A percentile compares a stretch with the other conserved stretches of the same genome.
phyloP scores from a whole-genome alignment of 2,888 invertebrate genomes.

The Agrenia bidenticulata region DNA sequence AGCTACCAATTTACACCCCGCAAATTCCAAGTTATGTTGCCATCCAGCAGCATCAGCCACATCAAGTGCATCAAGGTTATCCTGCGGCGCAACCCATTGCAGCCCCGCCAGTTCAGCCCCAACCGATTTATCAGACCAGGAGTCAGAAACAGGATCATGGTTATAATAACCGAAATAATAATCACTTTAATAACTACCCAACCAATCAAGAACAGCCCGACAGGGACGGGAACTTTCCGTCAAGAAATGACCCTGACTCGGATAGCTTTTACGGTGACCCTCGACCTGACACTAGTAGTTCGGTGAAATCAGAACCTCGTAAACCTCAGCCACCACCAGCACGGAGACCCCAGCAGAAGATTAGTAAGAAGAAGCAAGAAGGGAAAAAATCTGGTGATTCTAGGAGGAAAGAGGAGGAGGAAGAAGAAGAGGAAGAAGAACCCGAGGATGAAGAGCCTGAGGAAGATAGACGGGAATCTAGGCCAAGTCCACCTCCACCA shows the following conservation, averaged over 20 bases:
- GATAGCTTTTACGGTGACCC: conserved; percentile 49
- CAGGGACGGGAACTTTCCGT: conserved; percentile 20
- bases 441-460: conserved; percentile 38
- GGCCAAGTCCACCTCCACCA: conserved; percentile 17
- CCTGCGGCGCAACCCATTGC: background rate
- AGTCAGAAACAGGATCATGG: background rate
- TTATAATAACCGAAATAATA: conserved; percentile 1
- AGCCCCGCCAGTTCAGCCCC: background rate
- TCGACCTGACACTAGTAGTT: conserved; percentile 22
- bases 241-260: conserved; percentile 44
- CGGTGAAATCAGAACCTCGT: conserved; percentile 4
- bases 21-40: background rate
- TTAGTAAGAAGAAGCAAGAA: conserved; percentile 11
- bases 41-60: conserved; percentile 15
- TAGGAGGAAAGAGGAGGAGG: background rate
- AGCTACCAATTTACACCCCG: background rate
- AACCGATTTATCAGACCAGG: conserved; percentile 1
- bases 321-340: conserved; percentile 9
- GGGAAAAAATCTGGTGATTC: background rate
- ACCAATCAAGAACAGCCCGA: background rate
- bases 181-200: conserved; percentile 2
- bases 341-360: conserved; percentile 6
- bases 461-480: conserved; percentile 23
- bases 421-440: conserved; percentile 18
- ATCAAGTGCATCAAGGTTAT: conserved; percentile 1